A percentile compares a stretch with the other conserved stretches of the same genome.
Conservation (phyloP, 2,113 vertebrate genomes). For the Mus pahari region DNA sequence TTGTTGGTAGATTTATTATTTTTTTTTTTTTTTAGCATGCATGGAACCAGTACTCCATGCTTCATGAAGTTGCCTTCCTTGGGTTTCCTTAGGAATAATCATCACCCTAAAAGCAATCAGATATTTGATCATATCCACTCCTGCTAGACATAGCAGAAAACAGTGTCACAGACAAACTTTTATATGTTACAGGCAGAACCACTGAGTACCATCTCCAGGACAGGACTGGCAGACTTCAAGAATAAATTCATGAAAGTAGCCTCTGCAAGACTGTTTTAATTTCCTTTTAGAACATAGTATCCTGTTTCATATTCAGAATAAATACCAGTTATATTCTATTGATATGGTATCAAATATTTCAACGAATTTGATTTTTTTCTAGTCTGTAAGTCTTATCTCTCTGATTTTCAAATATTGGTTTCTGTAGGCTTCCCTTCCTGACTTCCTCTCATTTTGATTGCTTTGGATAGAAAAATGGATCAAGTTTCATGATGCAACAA, state of each 20-base stretch:
- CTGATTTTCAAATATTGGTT: conserved; percentile 11
- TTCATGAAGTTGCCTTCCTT: background rate
- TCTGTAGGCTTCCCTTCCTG: background rate
- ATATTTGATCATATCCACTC: background rate
- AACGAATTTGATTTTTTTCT: conserved; percentile 30
- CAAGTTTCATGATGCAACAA: background rate
- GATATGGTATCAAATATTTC: background rate
- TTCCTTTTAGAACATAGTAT: conserved; percentile 7
- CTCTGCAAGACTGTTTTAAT: background rate
- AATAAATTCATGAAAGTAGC: background rate
- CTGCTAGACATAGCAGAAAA: background rate
- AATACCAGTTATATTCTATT: conserved; percentile 7
- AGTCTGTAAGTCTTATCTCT: background rate
- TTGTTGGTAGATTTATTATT: background rate
- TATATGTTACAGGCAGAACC: background rate
- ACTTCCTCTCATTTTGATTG: background rate
- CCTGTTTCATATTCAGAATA: background rate
- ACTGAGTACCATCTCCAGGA: background rate
- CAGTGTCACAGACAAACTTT: background rate
- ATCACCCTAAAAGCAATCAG: background rate
- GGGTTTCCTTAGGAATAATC: background rate
- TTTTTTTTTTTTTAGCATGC: background rate
- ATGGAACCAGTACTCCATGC: background rate
- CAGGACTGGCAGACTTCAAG: background rate
- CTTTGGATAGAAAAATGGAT: background rate